Conservation (phyloP, 2,113 vertebrate species). For the Pelecanus crispus region DNA sequence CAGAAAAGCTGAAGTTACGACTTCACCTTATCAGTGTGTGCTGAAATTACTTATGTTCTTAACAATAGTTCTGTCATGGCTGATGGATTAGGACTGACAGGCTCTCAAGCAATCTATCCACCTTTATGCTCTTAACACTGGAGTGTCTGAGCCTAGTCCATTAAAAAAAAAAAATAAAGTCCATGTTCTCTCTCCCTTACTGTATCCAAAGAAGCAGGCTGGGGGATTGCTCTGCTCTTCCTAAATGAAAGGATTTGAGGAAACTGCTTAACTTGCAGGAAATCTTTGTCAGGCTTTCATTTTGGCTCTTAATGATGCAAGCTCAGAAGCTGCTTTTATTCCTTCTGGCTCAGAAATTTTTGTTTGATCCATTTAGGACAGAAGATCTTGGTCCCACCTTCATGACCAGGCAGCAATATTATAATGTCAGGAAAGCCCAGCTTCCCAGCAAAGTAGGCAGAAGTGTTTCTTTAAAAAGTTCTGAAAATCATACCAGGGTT, state of each 20-base stretch:
- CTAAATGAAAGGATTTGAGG: neutral
- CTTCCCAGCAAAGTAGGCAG: neutral
- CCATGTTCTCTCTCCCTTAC: neutral
- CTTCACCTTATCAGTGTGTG: neutral
- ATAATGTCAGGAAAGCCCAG: neutral
- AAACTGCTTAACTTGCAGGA: neutral
- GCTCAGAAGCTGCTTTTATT: neutral
- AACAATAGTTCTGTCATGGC: neutral
- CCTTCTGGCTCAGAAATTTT: neutral
- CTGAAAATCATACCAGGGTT: neutral
- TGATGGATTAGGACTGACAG: neutral
- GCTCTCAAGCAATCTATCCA: neutral
- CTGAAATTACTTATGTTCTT: neutral
- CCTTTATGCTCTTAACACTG: neutral
- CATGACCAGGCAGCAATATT: neutral
- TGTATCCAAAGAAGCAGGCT: neutral
- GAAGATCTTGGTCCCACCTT: neutral
- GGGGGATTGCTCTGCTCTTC: neutral
- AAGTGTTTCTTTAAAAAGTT: neutral
- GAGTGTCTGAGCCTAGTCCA: neutral
- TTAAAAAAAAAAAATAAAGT: neutral
- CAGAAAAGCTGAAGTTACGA: neutral
- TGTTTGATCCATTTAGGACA: neutral
- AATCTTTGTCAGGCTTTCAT: neutral
- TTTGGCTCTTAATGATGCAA: neutral